Evolutionary conservation across 2,888 invertebrate species (phyloP), one percentile per base, ranked within the genome.

Genomic region (Auanema sp.): DNA sequence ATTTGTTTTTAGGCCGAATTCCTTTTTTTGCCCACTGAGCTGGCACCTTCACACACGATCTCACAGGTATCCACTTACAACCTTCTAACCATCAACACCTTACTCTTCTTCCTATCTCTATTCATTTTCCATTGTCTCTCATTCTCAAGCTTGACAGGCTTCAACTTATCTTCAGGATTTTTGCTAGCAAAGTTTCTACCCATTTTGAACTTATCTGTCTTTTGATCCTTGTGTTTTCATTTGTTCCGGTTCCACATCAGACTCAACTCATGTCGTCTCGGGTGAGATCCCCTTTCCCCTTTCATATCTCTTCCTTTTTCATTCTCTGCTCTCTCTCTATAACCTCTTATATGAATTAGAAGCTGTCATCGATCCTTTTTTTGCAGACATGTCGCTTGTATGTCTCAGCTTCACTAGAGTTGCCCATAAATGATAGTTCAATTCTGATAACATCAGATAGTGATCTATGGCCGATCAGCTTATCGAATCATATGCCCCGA

Each of bases 311-410:
- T 8, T 33, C 33, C 33, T 33, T 33, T n/a, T n/a, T n/a, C n/a
- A n/a, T n/a, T n/a, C n/a, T n/a, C n/a, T n/a, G n/a, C 33, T 33
- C 3, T 33, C 33, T 33, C 33, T 33, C 33, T 33, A 33, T 33
- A 8, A 33, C 3, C 33, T 5, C 33, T 33, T 8, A 5, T 3
- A 5, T 33, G 33, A 33, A 33, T 33, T 33, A 8, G 8, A 33
- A 33, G 3, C 33, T 33, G 3, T 33, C 4, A 8, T 33, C 4
- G 33, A 33, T 33, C 3, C 8, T 16, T 47, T 10, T 21, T 3
- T 47, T 47, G 16, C 47, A 47, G 47, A 47, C 47, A 21, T 47
- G 47, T 10, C 47, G 47, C 21, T 21, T 47, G 47, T 47, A 18
- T 21, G 47, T 47, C 16, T 18, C 47, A 16, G 47, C 16, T 47